Percentiles rank a stretch among this genome's conserved stretches.
phyloP scores from a whole-genome alignment of 37 sponge, comb jelly and placozoan species.

The Chondrilla cf. caribensis region DNA sequence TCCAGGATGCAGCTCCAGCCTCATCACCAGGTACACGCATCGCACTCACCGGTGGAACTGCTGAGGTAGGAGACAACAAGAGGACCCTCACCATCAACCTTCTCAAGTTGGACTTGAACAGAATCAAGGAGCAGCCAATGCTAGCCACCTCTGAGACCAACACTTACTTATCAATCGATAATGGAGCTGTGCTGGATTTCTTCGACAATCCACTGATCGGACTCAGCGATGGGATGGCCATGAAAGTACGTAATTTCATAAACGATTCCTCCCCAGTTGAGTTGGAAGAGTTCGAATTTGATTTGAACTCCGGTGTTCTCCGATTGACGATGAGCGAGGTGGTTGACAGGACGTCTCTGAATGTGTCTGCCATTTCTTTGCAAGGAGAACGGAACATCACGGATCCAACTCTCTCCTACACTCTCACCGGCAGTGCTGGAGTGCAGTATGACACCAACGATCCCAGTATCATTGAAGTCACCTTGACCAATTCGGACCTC shows the following conservation, averaged over 20 bases:
- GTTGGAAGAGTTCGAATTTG: slow-evolving; percentile 54
- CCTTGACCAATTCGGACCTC: slow-evolving; percentile 51
- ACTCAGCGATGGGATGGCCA: slow-evolving; percentile 24
- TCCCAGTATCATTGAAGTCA: slow-evolving; percentile 25
- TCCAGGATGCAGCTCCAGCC: slow-evolving; percentile 48
- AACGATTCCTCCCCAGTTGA: slow-evolving; percentile 44
- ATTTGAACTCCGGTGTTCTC: slow-evolving; percentile 67
- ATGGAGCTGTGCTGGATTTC: slow-evolving; percentile 52
- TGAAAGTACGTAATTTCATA: slow-evolving; percentile 53
- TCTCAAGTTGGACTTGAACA: slow-evolving; percentile 47
- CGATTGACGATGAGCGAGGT: slow-evolving; percentile 59
- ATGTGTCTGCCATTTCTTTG: slow-evolving; percentile 47
- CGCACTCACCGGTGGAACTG: slow-evolving; percentile 40
- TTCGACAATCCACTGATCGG: slow-evolving; percentile 55
- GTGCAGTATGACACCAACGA: slow-evolving; percentile 5
- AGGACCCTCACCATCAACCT: slow-evolving; percentile 46
- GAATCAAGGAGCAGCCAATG: slow-evolving; percentile 32
- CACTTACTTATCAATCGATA: slow-evolving; percentile 57
- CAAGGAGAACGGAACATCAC: slow-evolving; percentile 58
- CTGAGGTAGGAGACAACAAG: slow-evolving; percentile 40
- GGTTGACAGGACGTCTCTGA: slow-evolving; percentile 28
- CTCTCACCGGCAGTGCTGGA: slow-evolving; percentile 20
- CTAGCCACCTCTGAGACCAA: slow-evolving; percentile 53
- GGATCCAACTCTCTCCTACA: slow-evolving; percentile 39
- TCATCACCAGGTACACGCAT: background rate